Conservation (phyloP, 2,113 vertebrate genomes). For the Tenrec ecaudatus region DNA sequence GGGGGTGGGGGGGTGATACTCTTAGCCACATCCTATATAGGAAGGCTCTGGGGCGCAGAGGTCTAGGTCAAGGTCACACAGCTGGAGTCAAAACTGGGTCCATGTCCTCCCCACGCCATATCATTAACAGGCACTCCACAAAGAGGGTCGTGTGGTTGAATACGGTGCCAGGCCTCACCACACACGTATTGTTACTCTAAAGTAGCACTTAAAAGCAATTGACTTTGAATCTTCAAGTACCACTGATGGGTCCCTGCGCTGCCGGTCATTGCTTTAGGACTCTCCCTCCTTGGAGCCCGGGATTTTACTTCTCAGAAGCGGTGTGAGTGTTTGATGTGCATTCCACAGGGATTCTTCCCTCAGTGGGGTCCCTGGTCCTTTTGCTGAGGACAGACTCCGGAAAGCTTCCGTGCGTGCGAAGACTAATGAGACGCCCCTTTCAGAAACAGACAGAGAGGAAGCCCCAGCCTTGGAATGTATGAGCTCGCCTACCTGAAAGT, state of each 20-base stretch:
- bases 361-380: neutral
- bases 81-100: neutral
- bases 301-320: slow-evolving; percentile 4
- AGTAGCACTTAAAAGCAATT: neutral
- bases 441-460: slow-evolving; percentile 44
- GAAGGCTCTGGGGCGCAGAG: neutral
- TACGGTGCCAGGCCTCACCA: neutral
- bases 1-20: too few species aligned
- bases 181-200: neutral
- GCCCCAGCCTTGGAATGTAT: slow-evolving; percentile 50
- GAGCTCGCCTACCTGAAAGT: slow-evolving; percentile 60
- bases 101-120: rapidly evolving
- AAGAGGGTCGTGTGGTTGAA: neutral
- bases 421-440: slow-evolving; percentile 4
- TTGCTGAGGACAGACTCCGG: slow-evolving; percentile 43
- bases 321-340: neutral
- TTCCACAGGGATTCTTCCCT: neutral
- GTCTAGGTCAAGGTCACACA: slow-evolving; percentile 10
- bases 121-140: neutral
- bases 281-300: neutral
- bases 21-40: too few species aligned
- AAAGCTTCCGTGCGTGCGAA: neutral
- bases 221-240: slow-evolving; percentile 8
- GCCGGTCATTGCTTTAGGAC: neutral
- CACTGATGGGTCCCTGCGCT: neutral